Conservation (phyloP, 2,888 invertebrate species). For the Nesidiocoris tenuis region DNA sequence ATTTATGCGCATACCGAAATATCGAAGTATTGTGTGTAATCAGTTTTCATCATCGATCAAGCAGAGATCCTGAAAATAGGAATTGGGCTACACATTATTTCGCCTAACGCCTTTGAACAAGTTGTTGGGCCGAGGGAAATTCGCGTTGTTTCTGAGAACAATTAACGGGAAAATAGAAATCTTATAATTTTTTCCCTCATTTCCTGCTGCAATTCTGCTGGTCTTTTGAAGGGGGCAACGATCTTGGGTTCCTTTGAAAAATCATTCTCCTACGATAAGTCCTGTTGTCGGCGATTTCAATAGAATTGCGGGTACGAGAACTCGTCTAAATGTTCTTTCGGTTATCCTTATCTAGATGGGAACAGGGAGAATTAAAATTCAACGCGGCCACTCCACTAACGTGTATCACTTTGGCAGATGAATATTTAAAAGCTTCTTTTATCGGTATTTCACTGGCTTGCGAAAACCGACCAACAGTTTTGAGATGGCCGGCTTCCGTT, state of each 20-base stretch:
- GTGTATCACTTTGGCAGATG: neutral
- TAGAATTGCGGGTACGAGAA: neutral
- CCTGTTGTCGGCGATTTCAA: neutral
- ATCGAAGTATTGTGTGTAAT: too few relatives aligned
- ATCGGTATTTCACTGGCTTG: neutral
- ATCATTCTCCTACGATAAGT: neutral
- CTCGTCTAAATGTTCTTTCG: neutral
- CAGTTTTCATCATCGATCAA: too few relatives aligned
- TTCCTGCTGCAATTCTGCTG: neutral
- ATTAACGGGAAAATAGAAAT: too few relatives aligned
- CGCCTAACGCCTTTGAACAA: too few relatives aligned
- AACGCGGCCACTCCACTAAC: too few relatives aligned
- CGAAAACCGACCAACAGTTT: neutral
- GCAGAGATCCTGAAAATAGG: too few relatives aligned
- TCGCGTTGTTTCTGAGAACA: too few relatives aligned
- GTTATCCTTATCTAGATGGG: neutral
- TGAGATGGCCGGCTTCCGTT: neutral
- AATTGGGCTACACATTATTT: too few relatives aligned
- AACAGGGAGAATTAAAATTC: neutral
- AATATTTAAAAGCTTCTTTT: neutral
- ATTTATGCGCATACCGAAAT: too few relatives aligned
- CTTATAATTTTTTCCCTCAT: neutral
- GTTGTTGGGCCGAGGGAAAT: too few relatives aligned
- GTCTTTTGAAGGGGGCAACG: neutral
- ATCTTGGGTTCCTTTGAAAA: neutral